Conservation (phyloP, 2,888 invertebrate genomes). For the Yponomeuta evonymella region DNA sequence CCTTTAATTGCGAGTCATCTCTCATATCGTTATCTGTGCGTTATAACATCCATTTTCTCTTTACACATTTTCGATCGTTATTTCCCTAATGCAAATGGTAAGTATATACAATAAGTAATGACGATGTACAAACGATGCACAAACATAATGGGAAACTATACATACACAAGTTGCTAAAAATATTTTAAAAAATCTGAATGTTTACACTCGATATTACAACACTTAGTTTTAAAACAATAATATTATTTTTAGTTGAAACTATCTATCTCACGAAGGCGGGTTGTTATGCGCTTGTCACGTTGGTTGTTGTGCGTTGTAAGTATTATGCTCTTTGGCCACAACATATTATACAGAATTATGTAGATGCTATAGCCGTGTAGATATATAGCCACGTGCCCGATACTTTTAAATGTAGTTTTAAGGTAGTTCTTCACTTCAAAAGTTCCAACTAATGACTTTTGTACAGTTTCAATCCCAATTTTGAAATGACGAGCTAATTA, state of each 20-base stretch:
- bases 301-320: background rate
- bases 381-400: no score
- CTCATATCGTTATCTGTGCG: conserved; percentile 4
- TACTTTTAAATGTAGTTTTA: no score
- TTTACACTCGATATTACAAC: conserved; percentile 13
- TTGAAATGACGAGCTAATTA: no score
- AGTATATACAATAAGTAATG: conserved; percentile 8
- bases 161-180: background rate
- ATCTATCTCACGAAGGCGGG: background rate
- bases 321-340: background rate
- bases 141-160: conserved; percentile 10
- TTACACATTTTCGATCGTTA: background rate
- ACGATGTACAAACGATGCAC: background rate
- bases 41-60: background rate
- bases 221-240: conserved; percentile 5
- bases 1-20: conserved; percentile 8
- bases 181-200: conserved; percentile 5
- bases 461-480: no score
- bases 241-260: background rate
- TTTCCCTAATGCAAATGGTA: background rate
- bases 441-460: no score
- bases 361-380: no score
- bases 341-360: no score
- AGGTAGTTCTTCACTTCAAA: no score
- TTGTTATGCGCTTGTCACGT: no score